A percentile compares a stretch with the other conserved stretches of the same genome.
Conservation (phyloP, 2,797 vertebrate species). For the Melopsittacus undulatus region DNA sequence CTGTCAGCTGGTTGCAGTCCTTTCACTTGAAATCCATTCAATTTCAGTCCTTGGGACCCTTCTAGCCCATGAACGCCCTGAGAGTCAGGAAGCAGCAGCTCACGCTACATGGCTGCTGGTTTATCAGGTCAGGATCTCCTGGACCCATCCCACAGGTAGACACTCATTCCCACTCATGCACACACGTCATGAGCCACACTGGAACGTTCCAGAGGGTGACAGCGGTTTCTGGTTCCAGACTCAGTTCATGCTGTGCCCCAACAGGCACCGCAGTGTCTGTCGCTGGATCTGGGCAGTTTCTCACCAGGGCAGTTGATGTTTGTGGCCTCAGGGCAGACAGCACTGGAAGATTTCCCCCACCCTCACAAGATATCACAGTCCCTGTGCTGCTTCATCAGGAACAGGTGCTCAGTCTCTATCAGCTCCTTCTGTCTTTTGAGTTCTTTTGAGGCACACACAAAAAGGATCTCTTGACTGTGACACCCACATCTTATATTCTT, state of each 20-base stretch:
- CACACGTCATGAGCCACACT: rapidly evolving
- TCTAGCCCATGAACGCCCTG: neutral
- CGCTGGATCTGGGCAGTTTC: neutral
- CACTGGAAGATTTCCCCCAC: neutral
- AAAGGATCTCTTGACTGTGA: neutral
- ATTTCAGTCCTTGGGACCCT: neutral
- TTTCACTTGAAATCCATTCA: neutral
- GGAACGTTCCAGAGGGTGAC: neutral
- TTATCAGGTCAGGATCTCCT: neutral
- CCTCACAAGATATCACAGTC: neutral
- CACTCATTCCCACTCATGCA: neutral
- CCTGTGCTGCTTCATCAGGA: neutral
- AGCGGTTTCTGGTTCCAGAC: neutral
- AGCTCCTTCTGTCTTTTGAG: neutral
- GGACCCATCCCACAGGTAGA: neutral
- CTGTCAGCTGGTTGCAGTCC: neutral
- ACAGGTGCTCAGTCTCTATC: neutral
- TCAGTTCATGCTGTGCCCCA: neutral
- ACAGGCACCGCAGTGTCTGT: neutral
- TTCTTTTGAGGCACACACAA: neutral
- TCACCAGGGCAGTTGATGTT: neutral
- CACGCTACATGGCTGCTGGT: neutral
- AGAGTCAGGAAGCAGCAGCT: neutral
- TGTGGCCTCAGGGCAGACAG: rapidly evolving
- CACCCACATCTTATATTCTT: neutral